phyloP scores from a whole-genome alignment of 1,140 invertebrate species.

The Brachionus paranguensis region DNA sequence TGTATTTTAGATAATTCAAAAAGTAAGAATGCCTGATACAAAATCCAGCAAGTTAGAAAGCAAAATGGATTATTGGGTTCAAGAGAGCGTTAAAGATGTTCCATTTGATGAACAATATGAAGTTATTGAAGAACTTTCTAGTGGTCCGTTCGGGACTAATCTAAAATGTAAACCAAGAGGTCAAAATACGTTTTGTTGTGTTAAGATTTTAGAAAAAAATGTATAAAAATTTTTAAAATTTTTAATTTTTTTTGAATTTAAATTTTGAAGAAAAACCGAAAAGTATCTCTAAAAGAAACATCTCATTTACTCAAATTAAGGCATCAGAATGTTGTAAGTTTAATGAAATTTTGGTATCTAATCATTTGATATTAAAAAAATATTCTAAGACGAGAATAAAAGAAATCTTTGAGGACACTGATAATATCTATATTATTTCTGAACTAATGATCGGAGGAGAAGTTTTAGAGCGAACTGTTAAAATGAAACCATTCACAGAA shows the following conservation, averaged over 20 bases:
- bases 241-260: background rate
- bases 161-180: slow-evolving; percentile 38
- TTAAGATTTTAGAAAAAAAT: slow-evolving; percentile 21
- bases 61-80: slow-evolving; percentile 28
- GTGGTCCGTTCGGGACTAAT: slow-evolving; percentile 25
- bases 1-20: background rate
- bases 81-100: slow-evolving; percentile 21
- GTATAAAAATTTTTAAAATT: background rate
- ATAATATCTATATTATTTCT: slow-evolving; percentile 31
- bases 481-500: background rate
- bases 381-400: background rate
- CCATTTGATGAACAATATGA: slow-evolving; percentile 24
- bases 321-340: slow-evolving; percentile 30
- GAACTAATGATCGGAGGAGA: slow-evolving; percentile 10
- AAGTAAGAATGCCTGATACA: slow-evolving; percentile 27
- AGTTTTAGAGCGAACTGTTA: slow-evolving; percentile 8
- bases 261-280: slow-evolving; percentile 6
- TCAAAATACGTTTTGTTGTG: background rate
- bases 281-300: background rate
- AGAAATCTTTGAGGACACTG: background rate
- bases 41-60: background rate
- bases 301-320: slow-evolving; percentile 32
- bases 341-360: background rate
- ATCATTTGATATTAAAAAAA: background rate
- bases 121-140: slow-evolving; percentile 15